phyloP scores from a whole-genome alignment of 2,888 invertebrate species.

The Epinotia ramella region DNA sequence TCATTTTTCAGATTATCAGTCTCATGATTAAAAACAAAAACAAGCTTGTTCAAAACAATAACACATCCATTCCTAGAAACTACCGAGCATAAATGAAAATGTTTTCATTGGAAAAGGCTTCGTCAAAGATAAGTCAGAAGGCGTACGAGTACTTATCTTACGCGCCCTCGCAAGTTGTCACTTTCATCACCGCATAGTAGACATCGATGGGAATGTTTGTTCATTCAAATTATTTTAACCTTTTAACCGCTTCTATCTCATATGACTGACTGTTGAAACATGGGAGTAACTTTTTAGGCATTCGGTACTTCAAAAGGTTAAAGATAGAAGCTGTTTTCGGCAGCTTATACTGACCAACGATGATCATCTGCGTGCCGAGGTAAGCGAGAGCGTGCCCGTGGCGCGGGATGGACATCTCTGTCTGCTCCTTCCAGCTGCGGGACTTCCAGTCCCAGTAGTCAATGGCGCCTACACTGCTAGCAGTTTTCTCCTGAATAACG shows the following conservation, averaged over 20 bases:
- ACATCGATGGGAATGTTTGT: not conserved
- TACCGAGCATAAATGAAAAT: not conserved
- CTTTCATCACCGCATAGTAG: not conserved
- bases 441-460: slow-evolving; percentile 86
- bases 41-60: not conserved
- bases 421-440: slow-evolving; percentile 84
- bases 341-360: slow-evolving; percentile 77
- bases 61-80: not conserved
- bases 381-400: slow-evolving; percentile 88
- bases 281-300: not conserved
- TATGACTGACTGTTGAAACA: not conserved
- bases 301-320: not conserved
- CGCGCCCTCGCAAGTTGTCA: too few relatives aligned
- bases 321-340: not conserved
- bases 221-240: not conserved
- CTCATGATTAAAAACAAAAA: not conserved
- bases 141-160: too few relatives aligned
- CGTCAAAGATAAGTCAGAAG: too few relatives aligned
- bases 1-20: not conserved
- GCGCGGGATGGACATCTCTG: slow-evolving; percentile 87
- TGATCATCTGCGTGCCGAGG: slow-evolving; percentile 87
- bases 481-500: slow-evolving; percentile 73
- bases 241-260: not conserved
- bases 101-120: not conserved
- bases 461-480: slow-evolving; percentile 85